Evolutionary conservation across 2,113 vertebrate genomes (phyloP), one percentile per base, ranked within the genome.

Genomic region (Aspiorhynchus laticeps): DNA sequence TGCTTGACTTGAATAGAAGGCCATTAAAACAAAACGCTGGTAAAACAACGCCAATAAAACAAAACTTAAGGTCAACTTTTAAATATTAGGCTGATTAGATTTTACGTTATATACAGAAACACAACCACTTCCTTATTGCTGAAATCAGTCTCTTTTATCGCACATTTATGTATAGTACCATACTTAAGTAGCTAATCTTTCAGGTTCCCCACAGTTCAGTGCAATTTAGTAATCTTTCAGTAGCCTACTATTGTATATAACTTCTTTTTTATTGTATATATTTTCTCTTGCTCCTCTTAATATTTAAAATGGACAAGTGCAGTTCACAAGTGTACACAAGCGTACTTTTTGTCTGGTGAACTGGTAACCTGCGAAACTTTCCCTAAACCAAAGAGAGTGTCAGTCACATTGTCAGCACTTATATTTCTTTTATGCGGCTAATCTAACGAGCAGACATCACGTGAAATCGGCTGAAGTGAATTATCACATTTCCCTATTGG

Each of bases 401-500:
- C 33, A 28, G 33, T 26, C 15, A 63, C 33, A 3, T 38, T 38
- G 51, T 59, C 36, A 43, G 33, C 53, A 2, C 24, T 63, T 28
- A 17, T 1, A 48, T 76, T 63, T 80, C 12, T 63, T 2, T 46
- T 76, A 7, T 76, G 14, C n/a, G 41, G 24, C 74, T 46, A 63
- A 79, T 19, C 28, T 3, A 36, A 41, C 5, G 8, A 43, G 31
- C 80, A 46, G 24, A 46, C 8, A 31, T 82, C 80, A 67, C 26
- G 80, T 67, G 80, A 43, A 82, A 43, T 17, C 7, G 7, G n/a
- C 41, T 24, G 26, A 63, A 21, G 75, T 51, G 17, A 53, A 33
- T 67, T 43, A 19, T 65, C 80, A 46, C 61, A 82, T 82, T 67
- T 82, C 61, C 80, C 8, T 46, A 8, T 82, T 80, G 33, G 56